phyloP scores from a whole-genome alignment of 2,113 vertebrate genomes.

The Globicephala melas region DNA sequence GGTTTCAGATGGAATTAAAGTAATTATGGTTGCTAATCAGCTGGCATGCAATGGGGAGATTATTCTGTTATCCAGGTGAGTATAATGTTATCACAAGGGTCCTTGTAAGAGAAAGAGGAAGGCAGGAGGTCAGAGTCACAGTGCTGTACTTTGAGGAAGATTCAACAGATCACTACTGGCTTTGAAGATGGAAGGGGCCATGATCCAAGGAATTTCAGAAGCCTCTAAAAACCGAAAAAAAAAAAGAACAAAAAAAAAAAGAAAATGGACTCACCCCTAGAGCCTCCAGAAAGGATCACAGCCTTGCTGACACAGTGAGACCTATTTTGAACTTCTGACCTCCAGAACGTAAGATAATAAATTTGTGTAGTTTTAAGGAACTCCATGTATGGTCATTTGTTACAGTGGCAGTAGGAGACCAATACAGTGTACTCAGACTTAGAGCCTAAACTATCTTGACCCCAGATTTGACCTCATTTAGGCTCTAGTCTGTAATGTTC shows the following conservation, averaged over 20 bases:
- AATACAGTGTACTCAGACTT: background rate
- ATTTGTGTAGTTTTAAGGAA: background rate
- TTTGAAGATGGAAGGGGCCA: background rate
- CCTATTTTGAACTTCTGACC: background rate
- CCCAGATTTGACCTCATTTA: background rate
- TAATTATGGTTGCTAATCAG: background rate
- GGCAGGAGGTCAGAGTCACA: background rate
- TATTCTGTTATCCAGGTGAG: background rate
- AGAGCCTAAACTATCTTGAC: background rate
- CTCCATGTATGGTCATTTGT: background rate
- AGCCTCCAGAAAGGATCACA: background rate
- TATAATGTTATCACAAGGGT: background rate
- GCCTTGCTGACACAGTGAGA: background rate
- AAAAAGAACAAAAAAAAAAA: too few species aligned
- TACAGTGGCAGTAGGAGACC: background rate
- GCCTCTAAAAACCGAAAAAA: background rate
- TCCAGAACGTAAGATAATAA: background rate
- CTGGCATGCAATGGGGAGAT: background rate
- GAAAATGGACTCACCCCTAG: background rate
- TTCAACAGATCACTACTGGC: background rate
- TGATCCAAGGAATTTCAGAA: background rate
- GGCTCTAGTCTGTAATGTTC: background rate
- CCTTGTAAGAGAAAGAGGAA: background rate
- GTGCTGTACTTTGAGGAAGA: background rate
- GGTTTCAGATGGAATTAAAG: background rate